These are phyloP conservation scores for Podarcis cretensis DNA, from an alignment of 2,113 vertebrate species.

Conservation along the genomic window DNA sequence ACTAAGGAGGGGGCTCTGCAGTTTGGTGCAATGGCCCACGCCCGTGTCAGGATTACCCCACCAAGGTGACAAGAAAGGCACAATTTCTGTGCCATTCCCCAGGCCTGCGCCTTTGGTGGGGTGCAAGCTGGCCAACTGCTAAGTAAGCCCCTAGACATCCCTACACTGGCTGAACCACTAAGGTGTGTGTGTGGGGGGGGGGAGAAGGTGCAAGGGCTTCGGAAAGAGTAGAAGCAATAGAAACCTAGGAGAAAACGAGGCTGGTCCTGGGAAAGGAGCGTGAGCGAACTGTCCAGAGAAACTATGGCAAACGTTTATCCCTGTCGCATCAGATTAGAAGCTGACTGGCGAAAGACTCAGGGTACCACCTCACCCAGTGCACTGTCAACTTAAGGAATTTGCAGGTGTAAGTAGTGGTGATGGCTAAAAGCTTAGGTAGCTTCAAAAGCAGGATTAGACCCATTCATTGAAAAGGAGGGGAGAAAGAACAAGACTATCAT, in stretches of 20 bases:
- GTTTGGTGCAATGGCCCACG: no score
- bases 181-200: neutral
- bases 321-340: neutral
- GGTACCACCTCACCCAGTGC: neutral
- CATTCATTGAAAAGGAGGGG: neutral
- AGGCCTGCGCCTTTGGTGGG: no score
- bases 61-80: no score
- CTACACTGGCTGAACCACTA: neutral
- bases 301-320: neutral
- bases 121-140: no score
- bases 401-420: neutral
- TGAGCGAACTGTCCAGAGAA: neutral
- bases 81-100: no score
- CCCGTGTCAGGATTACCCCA: no score
- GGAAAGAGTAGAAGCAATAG: neutral
- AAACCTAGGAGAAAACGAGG: neutral
- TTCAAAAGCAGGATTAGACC: neutral
- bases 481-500: no score
- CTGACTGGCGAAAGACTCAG: neutral
- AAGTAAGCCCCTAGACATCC: no score
- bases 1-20: no score
- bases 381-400: neutral
- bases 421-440: neutral
- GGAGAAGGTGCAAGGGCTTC: neutral
- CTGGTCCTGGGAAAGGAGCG: neutral